phyloP scores from a whole-genome alignment of 2,797 vertebrate species.

The Schizothorax lantsangensis region DNA sequence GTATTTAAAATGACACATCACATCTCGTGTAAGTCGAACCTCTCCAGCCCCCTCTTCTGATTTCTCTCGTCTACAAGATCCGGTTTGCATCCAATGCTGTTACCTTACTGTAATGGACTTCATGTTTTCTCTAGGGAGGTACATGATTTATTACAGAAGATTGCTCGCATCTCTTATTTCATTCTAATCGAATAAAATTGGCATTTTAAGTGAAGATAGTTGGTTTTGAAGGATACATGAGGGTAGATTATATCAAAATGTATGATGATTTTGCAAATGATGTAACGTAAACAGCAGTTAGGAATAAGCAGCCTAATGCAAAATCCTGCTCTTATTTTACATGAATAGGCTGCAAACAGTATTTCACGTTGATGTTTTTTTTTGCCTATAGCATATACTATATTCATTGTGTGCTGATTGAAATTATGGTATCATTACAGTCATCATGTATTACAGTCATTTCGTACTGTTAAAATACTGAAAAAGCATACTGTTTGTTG shows the following conservation, averaged over 20 bases:
- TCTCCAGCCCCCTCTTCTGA: background rate
- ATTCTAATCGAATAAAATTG: background rate
- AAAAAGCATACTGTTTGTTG: background rate
- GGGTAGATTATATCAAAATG: background rate
- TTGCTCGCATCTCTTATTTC: constrained; percentile 19
- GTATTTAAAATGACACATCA: background rate
- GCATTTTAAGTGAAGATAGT: background rate
- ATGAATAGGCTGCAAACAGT: background rate
- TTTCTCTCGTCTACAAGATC: background rate
- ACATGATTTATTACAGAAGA: constrained; percentile 25
- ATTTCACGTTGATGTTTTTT: background rate
- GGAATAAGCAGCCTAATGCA: background rate
- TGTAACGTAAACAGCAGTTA: background rate
- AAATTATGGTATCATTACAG: background rate
- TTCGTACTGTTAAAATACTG: background rate
- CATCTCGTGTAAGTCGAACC: background rate
- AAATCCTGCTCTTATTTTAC: background rate
- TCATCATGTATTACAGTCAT: background rate
- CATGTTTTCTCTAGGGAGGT: background rate
- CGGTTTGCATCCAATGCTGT: background rate
- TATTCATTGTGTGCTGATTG: background rate
- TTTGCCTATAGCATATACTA: too few relatives aligned
- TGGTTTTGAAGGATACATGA: background rate
- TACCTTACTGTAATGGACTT: background rate
- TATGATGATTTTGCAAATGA: background rate